These are phyloP conservation scores for Mustelus asterias DNA, from an alignment of 2,113 vertebrate genomes.

Conservation along the genomic window DNA sequence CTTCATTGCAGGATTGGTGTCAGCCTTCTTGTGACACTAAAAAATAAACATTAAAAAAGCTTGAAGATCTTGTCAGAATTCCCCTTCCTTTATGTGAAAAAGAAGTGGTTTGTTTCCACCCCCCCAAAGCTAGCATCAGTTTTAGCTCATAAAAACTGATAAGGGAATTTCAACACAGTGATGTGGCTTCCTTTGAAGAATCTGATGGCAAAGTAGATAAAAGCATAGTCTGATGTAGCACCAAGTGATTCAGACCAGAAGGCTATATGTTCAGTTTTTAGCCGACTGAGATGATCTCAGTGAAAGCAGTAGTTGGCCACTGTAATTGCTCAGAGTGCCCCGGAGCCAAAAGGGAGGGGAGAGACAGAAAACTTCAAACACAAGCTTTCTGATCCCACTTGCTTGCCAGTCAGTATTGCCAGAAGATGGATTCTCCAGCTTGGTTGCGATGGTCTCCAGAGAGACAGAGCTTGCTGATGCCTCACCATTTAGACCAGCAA, in stretches of 20 bases:
- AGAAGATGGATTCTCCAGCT: background rate
- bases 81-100: background rate
- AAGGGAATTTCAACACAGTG: background rate
- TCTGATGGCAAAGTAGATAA: background rate
- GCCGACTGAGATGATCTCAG: background rate
- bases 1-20: no score
- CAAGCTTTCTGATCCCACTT: background rate
- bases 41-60: no score
- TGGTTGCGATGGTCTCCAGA: background rate
- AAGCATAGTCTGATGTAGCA: background rate
- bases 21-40: no score
- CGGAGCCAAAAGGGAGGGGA: background rate
- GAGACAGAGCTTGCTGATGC: background rate
- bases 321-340: background rate
- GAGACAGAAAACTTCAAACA: background rate
- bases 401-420: background rate
- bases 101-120: background rate
- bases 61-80: background rate
- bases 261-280: background rate
- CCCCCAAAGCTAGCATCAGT: background rate
- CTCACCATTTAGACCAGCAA: background rate
- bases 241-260: background rate
- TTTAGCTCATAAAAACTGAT: background rate
- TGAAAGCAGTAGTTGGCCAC: background rate
- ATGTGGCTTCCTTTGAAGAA: background rate